Evolutionary conservation across 2,888 invertebrate genomes (phyloP), one percentile per base, ranked within the genome.

Genomic region (Lithophane ornitopus): DNA sequence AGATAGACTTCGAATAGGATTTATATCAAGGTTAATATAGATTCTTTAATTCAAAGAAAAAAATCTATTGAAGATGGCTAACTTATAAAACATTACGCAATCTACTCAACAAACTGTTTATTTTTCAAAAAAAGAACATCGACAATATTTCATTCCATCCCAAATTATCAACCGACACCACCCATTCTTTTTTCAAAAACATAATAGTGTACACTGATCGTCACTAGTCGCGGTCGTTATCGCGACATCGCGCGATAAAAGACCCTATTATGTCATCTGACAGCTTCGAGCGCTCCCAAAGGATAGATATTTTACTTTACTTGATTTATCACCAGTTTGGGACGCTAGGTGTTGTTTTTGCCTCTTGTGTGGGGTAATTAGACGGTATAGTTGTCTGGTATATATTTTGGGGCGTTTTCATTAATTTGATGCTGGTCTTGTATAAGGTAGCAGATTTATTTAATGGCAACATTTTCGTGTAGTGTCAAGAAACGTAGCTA

Each of bases 261-360:
- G 92, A 92, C 93, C 94, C 94, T 92, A 94, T 95, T 94, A 94
- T 93, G 92, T 92, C 92, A 90, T 90, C 88, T 90, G 94, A 94
- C 94, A 93, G 92, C 85, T 84, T 90, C 83, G 90, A 92, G 89
- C 89, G 90, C 87, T 90, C 94, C 93, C 90, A 44, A 69, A 90
- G 94, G 95, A 90, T 90, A 90, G 87, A 90, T 94, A 95, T 95
- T 94, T 95, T 93, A 94, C 93, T 90, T 91, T 86, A 81, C 89
- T 86, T 95, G 95, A 96, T 96, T 94, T 95, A 95, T 95, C 72
- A 91, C 85, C 88, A 85, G 86, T 87, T 89, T 89, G 93, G 92
- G 92, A 92, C 82, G 49, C 83, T 89, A 90, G 89, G 89, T 90
- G 87, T 88, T 88, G 89, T 91, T 91, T 91, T 91, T 88, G 90